Base-by-base conservation (phyloP, 2,797 vertebrate species). In the Vireo griseus region DNA sequence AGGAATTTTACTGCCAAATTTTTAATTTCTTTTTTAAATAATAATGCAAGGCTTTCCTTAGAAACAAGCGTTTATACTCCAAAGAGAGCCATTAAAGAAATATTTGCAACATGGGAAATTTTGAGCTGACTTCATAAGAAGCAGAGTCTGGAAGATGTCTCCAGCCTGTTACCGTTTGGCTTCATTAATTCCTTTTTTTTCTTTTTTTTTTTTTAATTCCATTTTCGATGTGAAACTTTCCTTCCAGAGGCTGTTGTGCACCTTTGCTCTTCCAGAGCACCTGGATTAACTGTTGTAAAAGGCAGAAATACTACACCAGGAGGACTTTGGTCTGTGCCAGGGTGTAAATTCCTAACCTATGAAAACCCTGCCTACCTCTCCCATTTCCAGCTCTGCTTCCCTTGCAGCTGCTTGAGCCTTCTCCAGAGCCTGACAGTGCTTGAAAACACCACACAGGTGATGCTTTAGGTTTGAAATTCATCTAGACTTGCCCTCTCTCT, bases 111-210 rank as follows among this genome's bases (percentile, higher is more conserved):
- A 12, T 61, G 71, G 66, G 87, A 69, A 84, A 72, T 69, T 81
- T 58, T 18, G n/a, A 88, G 37, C 59, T 88, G 79, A 52, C 61
- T 88, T 85, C 35, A 33, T 78, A 51, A 91, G 62, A 66, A 90
- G 20, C 14, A 29, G 54, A 44, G 35, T 33, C 55, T 91, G 74
- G 69, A 91, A 82, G 71, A 54, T 73, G 21, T 65, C 68, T 57
- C 0, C 1, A 73, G 40, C 37, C 55, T 76, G 28, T 79, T 79
- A 24, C 6, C 39, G 8, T 47, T 83, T 47, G 47, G 22, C 16
- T 81, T 73, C 52, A 19, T 89, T 57, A 48, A 73, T 74, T 80
- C 39, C 10, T 66, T 52, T 10, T 8, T 16, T 4, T 11, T 39
- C 37, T 39, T 8, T 0, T 18, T 16, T 25, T 25, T 6, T 6